Conservation (phyloP, 2,888 invertebrate genomes). For the Archaeoteleia sp. region DNA sequence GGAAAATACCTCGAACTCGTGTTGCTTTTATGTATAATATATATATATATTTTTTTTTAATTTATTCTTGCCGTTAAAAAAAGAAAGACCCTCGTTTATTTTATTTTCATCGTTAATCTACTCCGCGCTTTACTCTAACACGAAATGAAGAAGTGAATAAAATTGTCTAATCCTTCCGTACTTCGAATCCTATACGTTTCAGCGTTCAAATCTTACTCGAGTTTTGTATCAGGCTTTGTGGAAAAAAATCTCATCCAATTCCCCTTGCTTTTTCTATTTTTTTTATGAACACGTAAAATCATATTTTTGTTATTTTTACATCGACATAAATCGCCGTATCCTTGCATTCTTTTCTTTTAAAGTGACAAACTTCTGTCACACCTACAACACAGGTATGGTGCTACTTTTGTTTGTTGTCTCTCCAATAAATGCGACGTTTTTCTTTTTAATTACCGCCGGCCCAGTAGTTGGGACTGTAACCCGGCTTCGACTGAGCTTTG, state of each 20-base stretch:
- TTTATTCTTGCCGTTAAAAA: no score
- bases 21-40: conserved; percentile 40
- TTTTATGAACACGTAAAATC: conserved; percentile 32
- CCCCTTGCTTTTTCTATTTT: conserved; percentile 30
- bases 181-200: conserved; percentile 19
- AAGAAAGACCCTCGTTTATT: conserved; percentile 16
- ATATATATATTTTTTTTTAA: no score
- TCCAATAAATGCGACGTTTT: conserved; percentile 49
- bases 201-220: conserved; percentile 30
- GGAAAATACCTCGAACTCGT: conserved; percentile 48
- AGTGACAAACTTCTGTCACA: conserved; percentile 27
- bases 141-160: conserved; percentile 51
- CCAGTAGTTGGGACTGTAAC: conserved; percentile 74
- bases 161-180: conserved; percentile 62
- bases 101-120: no score
- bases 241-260: conserved; percentile 43
- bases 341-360: conserved; percentile 7
- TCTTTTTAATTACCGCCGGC: conserved; percentile 70
- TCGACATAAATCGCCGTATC: conserved; percentile 34
- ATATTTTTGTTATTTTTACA: conserved; percentile 36
- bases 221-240: conserved; percentile 32
- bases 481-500: conserved; percentile 71
- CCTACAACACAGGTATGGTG: conserved; percentile 33
- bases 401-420: conserved; percentile 37
- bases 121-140: not conserved